Base-by-base conservation (phyloP, 1,140 invertebrate species). In the Copidosoma floridanum region DNA sequence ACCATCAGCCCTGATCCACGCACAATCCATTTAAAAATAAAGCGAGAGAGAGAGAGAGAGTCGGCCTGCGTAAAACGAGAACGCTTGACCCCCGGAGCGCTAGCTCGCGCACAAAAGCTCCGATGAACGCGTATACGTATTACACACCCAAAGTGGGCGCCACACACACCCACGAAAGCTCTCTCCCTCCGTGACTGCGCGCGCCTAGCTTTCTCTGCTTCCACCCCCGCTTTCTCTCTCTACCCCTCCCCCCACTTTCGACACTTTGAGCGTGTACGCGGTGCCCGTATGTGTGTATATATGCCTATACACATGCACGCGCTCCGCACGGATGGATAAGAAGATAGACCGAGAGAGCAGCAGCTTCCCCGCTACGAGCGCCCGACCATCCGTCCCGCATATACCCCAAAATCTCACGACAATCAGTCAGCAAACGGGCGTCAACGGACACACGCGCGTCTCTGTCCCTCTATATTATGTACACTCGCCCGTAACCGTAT, bases 381-480 rank as follows among this genome's bases (percentile, higher is more conserved):
- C 18, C 14, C 26, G n/a, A n/a, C n/a, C n/a, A n/a, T n/a, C n/a
- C n/a, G n/a, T n/a, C n/a, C n/a, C n/a, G n/a, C n/a, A n/a, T 64
- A 53, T 68, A 72, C 69, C 70, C 72, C 72, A 70, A 71, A 71
- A 72, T 72, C 70, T 72, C 65, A 70, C 69, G 68, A 68, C 70
- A 72, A 74, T 72, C 70, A 74, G 72, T 72, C 69, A 67, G 70
- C 70, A 69, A 74, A 70, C 69, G 72, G 69, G 68, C 70, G 72
- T 70, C 69, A 74, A 71, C 69, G 70, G 70, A 69, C 70, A 67
- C 68, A 66, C 63, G 65, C 65, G 70, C 65, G 61, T 67, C 59
- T 61, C 59, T n/a, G n/a, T n/a, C n/a, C n/a, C n/a, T n/a, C 27
- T 51, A 20, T 18, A 38, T 48, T 18, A n/a, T n/a, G 29, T 3